Evolutionary conservation across 30 jellyfish, hydroid and myxozoan species (phyloP), one percentile per base, ranked within the genome.

Genomic region (Cassiopea andromeda): DNA sequence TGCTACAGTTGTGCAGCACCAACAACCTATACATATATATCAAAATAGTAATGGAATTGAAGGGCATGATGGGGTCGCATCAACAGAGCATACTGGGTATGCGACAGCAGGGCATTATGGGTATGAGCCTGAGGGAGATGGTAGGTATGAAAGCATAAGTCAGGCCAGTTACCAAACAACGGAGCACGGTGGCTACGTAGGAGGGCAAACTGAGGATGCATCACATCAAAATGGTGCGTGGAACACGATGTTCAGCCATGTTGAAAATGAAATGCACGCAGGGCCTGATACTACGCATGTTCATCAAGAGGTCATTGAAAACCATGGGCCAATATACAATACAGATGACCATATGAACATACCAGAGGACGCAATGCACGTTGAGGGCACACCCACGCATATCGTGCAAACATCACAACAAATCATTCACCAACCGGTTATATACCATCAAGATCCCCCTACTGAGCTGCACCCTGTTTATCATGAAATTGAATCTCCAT

Each of bases 391-490:
- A n/a, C 90, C 90, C n/a, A 82, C 90, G 72, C 90, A 66, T 67
- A 82, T 82, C 70, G 90, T 82, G 64, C 82, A 82, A 19, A 50
- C 90, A 64, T 6, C 69, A 18, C 90, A 82, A 69, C 87, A 85
- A 46, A 64, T 77, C 77, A 81, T 87, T 68, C 85, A 72, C 38
- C 83, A 64, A 54, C 94, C 89, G 0, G 50, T 80, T 67, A 67
- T 87, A 16, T 60, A 50, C 67, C 94, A 77, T 27, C 85, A 87
- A 44, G 86, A 75, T 43, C 89, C 94, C 77, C 94, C 94, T 10
- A 80, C 86, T 7, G 89, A 75, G 1, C 68, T 87, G n/a, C 94
- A 87, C 80, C 94, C 94, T 15, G 94, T 87, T 7, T 87, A 87
- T 54, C 89, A 87, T 68, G 94, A 87, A 58, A 49, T 87, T 44